phyloP scores from a whole-genome alignment of 1,140 invertebrate genomes.

The Propsilocerus akamusi region DNA sequence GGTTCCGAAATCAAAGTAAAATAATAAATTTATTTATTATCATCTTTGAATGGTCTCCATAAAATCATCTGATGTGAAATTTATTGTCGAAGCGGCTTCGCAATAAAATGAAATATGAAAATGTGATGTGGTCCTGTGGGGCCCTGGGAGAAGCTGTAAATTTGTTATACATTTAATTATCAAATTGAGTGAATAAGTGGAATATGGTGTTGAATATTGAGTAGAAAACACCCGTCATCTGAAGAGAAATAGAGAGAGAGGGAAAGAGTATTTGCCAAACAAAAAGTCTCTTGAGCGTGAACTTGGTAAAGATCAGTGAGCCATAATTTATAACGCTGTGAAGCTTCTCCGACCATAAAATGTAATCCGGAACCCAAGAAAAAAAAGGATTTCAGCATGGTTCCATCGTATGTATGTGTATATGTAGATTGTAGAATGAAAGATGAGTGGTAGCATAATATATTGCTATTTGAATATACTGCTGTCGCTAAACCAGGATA shows the following conservation, averaged over 20 bases:
- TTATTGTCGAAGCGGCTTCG: no score
- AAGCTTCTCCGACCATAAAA: neutral
- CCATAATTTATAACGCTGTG: neutral
- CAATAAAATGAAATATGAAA: no score
- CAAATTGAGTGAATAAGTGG: conserved; percentile 1
- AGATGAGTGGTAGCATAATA: neutral
- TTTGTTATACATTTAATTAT: conserved; percentile 1
- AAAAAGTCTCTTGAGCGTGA: neutral
- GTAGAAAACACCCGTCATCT: neutral
- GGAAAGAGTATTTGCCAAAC: neutral
- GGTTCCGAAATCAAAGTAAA: no score
- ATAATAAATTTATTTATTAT: no score
- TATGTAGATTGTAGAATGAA: no score
- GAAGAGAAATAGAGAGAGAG: neutral
- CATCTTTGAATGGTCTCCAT: no score
- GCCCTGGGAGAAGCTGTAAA: neutral
- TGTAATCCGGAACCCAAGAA: neutral
- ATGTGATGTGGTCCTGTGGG: no score
- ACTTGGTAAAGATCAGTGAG: neutral
- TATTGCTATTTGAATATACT: neutral
- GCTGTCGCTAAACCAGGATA: neutral
- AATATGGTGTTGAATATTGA: conserved; percentile 2
- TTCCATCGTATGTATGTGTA: no score
- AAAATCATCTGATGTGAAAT: no score
- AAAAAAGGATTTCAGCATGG: conserved; percentile 1